Evolutionary conservation across 2,888 invertebrate genomes (phyloP).

Genomic region (Lymantria dispar): DNA sequence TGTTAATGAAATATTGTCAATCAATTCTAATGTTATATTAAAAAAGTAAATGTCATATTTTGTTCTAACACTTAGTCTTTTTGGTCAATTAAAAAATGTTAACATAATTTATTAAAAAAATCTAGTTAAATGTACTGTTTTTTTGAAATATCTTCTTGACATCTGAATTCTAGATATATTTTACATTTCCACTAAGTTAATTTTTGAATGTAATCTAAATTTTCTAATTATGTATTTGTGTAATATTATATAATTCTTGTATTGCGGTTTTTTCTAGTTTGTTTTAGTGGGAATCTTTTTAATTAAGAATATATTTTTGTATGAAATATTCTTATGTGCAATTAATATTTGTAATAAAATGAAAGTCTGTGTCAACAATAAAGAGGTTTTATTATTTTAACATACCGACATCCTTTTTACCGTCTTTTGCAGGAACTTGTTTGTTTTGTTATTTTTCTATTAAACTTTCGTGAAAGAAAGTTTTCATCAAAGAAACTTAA

Average conservation of each 20-base stretch:
- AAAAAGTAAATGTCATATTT: constrained; percentile 22
- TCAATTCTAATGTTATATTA: constrained; percentile 24
- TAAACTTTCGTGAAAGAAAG: too few relatives aligned
- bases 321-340: constrained; percentile 79
- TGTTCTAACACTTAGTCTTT: constrained; percentile 34
- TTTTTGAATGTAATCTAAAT: constrained; percentile 27
- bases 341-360: constrained; percentile 80
- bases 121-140: constrained; percentile 22
- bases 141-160: constrained; percentile 52
- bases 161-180: constrained; percentile 51
- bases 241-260: constrained; percentile 31
- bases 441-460: too few relatives aligned
- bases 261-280: constrained; percentile 65
- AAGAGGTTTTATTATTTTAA: constrained; percentile 35
- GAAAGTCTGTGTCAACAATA: constrained; percentile 61
- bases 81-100: constrained; percentile 26
- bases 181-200: constrained; percentile 22
- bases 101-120: constrained; percentile 23
- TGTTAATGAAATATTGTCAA: constrained; percentile 41
- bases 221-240: constrained; percentile 28
- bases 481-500: too few relatives aligned
- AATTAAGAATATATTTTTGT: constrained; percentile 81
- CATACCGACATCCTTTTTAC: too few relatives aligned
- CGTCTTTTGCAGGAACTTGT: too few relatives aligned
- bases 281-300: constrained; percentile 74